These are phyloP conservation scores for Nesogale talazaci DNA, from an alignment of 2,113 vertebrate genomes.

Conservation along the genomic window DNA sequence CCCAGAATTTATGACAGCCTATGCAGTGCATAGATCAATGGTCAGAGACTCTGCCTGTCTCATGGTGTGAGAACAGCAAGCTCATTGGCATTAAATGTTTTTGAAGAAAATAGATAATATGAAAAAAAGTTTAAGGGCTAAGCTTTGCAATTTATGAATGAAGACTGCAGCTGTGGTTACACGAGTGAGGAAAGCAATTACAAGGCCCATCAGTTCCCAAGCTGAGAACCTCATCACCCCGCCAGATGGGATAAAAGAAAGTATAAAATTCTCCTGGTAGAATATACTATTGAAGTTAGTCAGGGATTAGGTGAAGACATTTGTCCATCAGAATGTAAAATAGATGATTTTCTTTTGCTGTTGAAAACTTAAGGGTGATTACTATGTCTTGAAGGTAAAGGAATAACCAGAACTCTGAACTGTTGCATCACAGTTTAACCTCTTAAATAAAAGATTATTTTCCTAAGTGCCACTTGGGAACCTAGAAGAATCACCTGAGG, in stretches of 20 bases:
- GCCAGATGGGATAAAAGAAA: background rate
- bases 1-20: background rate
- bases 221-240: background rate
- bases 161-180: conserved; percentile 42
- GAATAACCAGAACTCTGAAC: background rate
- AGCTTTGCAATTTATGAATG: conserved; percentile 53
- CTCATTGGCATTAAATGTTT: background rate
- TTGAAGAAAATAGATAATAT: conserved; percentile 14
- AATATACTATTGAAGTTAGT: background rate
- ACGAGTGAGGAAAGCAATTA: conserved; percentile 62
- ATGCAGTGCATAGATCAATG: background rate
- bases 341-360: background rate
- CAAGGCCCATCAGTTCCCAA: conserved; percentile 44
- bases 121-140: conserved; percentile 42
- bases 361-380: background rate
- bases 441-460: too few species aligned
- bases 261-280: background rate
- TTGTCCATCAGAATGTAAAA: background rate
- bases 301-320: background rate
- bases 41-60: background rate
- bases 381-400: background rate
- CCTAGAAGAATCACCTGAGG: too few species aligned
- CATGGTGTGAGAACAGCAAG: background rate
- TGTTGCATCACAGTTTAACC: background rate
- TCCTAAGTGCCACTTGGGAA: too few species aligned